A percentile compares a stretch with the other conserved stretches of the same genome.
phyloP scores from a whole-genome alignment of 2,113 vertebrate genomes.

The Muscicapa adusta region DNA sequence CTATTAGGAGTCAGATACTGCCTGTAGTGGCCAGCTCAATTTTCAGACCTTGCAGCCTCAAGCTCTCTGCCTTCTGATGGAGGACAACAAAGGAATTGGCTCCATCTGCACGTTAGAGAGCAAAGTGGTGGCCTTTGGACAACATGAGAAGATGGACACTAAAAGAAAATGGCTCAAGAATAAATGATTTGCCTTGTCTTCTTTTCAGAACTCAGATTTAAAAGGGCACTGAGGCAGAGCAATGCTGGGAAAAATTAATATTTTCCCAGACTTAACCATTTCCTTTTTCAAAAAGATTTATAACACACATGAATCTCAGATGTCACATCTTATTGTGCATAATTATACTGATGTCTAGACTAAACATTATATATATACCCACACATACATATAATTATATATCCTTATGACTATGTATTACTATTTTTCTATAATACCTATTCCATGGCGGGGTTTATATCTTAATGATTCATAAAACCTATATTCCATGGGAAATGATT shows the following conservation, averaged over 20 bases:
- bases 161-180: slow-evolving; percentile 7
- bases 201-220: neutral
- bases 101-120: slow-evolving; percentile 14
- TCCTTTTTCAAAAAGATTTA: slow-evolving; percentile 57
- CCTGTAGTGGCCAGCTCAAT: neutral
- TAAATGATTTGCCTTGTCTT: neutral
- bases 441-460: slow-evolving; percentile 28
- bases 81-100: neutral
- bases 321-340: slow-evolving; percentile 67
- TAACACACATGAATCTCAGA: slow-evolving; percentile 58
- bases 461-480: slow-evolving; percentile 63
- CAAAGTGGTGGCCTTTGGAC: neutral
- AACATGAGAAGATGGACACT: neutral
- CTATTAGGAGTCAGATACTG: neutral
- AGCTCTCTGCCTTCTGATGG: neutral
- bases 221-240: neutral
- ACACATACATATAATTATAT: slow-evolving; percentile 59
- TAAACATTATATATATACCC: slow-evolving; percentile 65
- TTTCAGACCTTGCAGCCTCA: neutral
- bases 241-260: slow-evolving; percentile 35
- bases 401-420: slow-evolving; percentile 65
- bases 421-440: slow-evolving; percentile 50
- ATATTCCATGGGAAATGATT: slow-evolving; percentile 60
- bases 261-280: slow-evolving; percentile 59
- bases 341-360: slow-evolving; percentile 66